phyloP scores from a whole-genome alignment of 2,113 vertebrate genomes.

The Tricholaema leucomelas region DNA sequence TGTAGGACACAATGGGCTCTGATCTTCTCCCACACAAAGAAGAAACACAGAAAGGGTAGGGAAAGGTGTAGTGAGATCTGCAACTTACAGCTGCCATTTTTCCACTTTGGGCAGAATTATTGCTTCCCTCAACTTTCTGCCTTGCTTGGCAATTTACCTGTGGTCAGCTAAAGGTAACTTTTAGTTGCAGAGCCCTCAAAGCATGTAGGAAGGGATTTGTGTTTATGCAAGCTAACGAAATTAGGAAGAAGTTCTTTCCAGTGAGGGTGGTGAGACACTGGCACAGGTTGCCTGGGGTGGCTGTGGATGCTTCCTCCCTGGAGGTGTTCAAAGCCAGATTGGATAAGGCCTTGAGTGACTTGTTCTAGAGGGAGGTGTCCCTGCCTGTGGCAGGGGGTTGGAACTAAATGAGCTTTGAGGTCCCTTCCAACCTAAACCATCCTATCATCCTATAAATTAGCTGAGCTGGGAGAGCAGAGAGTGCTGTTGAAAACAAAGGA shows the following conservation, averaged over 20 bases:
- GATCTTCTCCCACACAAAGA: not conserved
- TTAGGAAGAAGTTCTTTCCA: too few relatives aligned
- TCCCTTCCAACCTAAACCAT: too few relatives aligned
- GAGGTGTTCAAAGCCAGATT: too few relatives aligned
- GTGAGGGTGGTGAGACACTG: too few relatives aligned
- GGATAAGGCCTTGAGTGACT: too few relatives aligned
- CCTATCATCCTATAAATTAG: not conserved
- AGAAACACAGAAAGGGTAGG: not conserved
- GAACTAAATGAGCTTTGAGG: too few relatives aligned
- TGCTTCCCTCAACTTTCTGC: not conserved
- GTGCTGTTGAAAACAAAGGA: not conserved
- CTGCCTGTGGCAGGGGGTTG: too few relatives aligned
- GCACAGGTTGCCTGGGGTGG: too few relatives aligned
- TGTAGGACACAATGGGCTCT: conserved; percentile 2
- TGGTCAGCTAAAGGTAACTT: not conserved
- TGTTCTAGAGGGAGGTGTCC: too few relatives aligned
- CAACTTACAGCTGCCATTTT: not conserved
- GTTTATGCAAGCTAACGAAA: not conserved
- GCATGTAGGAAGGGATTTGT: not conserved
- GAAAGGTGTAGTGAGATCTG: not conserved
- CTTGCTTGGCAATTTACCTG: not conserved
- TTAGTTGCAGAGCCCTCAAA: not conserved
- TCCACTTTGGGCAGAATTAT: not conserved
- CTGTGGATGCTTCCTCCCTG: too few relatives aligned
- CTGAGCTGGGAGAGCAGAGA: not conserved